Conservation (phyloP, 64 coral and sea anemone species). For the Catalaphyllia jardinei region DNA sequence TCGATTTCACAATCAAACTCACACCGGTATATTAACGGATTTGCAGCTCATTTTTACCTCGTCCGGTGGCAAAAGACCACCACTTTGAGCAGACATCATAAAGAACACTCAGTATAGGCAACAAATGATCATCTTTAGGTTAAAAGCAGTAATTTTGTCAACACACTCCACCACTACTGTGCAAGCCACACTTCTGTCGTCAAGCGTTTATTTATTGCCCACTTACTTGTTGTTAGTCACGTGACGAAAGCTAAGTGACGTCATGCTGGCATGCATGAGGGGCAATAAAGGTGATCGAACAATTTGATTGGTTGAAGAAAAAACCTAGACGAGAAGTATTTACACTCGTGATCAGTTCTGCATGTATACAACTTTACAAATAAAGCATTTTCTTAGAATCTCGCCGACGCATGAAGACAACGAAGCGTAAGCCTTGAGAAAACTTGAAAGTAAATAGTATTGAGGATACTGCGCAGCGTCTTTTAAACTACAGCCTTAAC, state of each 20-base stretch:
- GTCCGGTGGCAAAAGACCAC: constrained; percentile 39
- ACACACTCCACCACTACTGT: not conserved
- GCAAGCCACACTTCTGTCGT: constrained; percentile 51
- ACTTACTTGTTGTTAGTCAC: constrained; percentile 84
- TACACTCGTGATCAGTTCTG: too few species aligned
- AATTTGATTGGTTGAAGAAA: constrained; percentile 9
- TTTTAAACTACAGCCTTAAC: too few species aligned
- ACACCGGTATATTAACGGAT: not conserved
- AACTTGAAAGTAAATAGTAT: too few species aligned
- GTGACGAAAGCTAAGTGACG: constrained; percentile 76
- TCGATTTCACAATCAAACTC: not conserved
- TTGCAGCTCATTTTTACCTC: constrained; percentile 46
- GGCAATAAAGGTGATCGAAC: not conserved
- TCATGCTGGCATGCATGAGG: constrained; percentile 30
- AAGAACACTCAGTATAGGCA: not conserved
- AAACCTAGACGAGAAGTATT: too few species aligned
- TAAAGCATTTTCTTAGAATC: too few species aligned
- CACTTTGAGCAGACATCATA: constrained; percentile 65
- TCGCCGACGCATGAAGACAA: too few species aligned
- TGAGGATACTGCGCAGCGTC: too few species aligned
- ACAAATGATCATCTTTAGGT: not conserved
- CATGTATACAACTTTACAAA: too few species aligned
- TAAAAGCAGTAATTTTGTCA: constrained; percentile 11
- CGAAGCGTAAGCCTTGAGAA: too few species aligned
- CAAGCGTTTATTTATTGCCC: constrained; percentile 72